A percentile compares a stretch with the other conserved stretches of the same genome.
Evolutionary conservation across 1,140 invertebrate species (phyloP).

Genomic region (Cephus cinctus): DNA sequence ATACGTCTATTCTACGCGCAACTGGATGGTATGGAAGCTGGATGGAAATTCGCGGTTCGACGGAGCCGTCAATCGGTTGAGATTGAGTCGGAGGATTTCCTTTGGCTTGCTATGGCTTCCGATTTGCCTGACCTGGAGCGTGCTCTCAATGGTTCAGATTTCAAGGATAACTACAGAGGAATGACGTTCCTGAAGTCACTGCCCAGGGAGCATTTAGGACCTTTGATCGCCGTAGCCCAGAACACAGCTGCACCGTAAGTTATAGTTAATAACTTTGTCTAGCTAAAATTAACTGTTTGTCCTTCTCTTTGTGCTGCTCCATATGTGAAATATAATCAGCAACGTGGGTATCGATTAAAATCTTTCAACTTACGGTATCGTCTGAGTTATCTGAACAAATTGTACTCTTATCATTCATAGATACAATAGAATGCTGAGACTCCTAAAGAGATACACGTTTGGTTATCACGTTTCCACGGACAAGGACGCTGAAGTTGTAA

Average conservation of each 20-base stretch:
- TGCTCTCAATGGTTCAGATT: slow-evolving; percentile 32
- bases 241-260: slow-evolving; percentile 68
- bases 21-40: slow-evolving; percentile 67
- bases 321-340: slow-evolving; percentile 7
- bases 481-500: slow-evolving; percentile 54
- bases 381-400: too few species aligned
- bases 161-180: slow-evolving; percentile 16
- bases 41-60: slow-evolving; percentile 67
- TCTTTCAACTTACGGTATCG: too few species aligned
- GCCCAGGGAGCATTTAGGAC: slow-evolving; percentile 22
- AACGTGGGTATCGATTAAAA: slow-evolving; percentile 14
- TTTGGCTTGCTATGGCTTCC: slow-evolving; percentile 73
- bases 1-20: slow-evolving; percentile 70
- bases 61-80: slow-evolving; percentile 63
- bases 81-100: slow-evolving; percentile 65
- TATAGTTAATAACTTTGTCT: slow-evolving; percentile 1
- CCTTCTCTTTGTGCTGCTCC: slow-evolving; percentile 19
- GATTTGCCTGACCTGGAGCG: slow-evolving; percentile 75
- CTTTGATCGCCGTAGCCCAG: slow-evolving; percentile 58
- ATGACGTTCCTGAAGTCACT: slow-evolving; percentile 43
- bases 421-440: slow-evolving; percentile 83
- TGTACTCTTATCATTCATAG: slow-evolving; percentile 39
- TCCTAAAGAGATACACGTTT: slow-evolving; percentile 88
- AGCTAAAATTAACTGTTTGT: slow-evolving; percentile 4
- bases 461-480: slow-evolving; percentile 65